Evolutionary conservation across 2,888 invertebrate species (phyloP).

Genomic region (Drosophila tripunctata): DNA sequence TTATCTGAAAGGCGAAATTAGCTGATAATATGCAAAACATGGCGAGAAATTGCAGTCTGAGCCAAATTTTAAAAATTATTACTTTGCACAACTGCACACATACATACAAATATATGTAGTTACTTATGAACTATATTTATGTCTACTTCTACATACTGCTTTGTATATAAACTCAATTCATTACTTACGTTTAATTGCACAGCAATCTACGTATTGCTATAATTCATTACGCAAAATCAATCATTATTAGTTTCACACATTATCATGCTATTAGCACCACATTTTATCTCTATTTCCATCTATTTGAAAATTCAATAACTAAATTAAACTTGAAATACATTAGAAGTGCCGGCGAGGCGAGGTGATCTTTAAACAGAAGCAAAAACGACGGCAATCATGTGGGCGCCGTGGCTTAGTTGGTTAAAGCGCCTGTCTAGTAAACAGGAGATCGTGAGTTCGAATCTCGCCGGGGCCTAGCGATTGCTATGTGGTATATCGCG

Average conservation of each 20-base stretch:
- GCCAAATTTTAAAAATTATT: constrained; percentile 75
- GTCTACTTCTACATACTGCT: background rate
- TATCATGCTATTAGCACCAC: constrained; percentile 15
- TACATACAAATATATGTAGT: background rate
- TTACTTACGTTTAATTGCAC: background rate
- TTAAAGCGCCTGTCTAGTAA: constrained; percentile 85
- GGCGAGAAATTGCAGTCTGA: constrained; percentile 71
- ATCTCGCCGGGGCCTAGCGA: constrained; percentile 84
- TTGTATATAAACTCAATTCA: background rate
- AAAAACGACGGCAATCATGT: accelerated
- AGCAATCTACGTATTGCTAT: too few relatives aligned
- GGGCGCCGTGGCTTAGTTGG: constrained; percentile 85
- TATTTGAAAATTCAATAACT: constrained; percentile 20
- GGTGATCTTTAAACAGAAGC: constrained; percentile 20
- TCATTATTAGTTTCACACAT: constrained; percentile 12
- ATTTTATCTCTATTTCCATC: constrained; percentile 14
- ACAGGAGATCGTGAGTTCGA: constrained; percentile 85
- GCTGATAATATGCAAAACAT: constrained; percentile 80
- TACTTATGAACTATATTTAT: too few relatives aligned
- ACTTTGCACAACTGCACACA: constrained; percentile 63
- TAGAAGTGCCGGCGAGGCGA: background rate
- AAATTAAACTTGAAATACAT: constrained; percentile 12
- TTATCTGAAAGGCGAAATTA: constrained; percentile 76
- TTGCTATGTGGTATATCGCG: background rate
- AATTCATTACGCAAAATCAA: background rate